Conservation (phyloP, 2,113 vertebrate genomes). For the Epinephelus cyanopodus region DNA sequence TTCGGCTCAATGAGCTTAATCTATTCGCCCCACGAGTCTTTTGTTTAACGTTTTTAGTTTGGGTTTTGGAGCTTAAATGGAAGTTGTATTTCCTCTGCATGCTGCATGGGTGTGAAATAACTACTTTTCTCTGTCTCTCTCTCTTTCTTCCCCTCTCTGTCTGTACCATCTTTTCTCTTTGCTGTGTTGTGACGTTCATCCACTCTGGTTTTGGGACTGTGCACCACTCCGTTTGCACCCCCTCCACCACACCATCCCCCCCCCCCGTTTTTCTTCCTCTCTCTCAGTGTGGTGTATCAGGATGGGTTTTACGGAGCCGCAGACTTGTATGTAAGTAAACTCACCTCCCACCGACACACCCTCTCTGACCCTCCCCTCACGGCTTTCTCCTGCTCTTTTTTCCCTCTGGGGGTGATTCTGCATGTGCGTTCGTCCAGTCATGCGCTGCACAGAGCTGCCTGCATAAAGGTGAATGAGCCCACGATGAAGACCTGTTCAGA, state of each 20-base stretch:
- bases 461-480: slow-evolving; percentile 52
- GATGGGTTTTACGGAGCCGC: slow-evolving; percentile 88
- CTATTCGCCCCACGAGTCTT: slow-evolving; percentile 14
- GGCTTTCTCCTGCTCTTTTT: slow-evolving; percentile 60
- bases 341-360: slow-evolving; percentile 64
- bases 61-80: slow-evolving; percentile 68
- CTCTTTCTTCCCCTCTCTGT: slow-evolving; percentile 22
- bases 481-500: too few relatives aligned
- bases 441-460: slow-evolving; percentile 79
- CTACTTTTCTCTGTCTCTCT: slow-evolving; percentile 43
- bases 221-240: slow-evolving; percentile 65
- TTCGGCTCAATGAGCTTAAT: slow-evolving; percentile 42
- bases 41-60: slow-evolving; percentile 29
- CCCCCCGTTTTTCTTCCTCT: slow-evolving; percentile 21
- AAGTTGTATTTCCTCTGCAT: slow-evolving; percentile 80
- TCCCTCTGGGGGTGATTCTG: slow-evolving; percentile 72
- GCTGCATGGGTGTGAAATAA: slow-evolving; percentile 86
- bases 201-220: slow-evolving; percentile 77
- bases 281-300: slow-evolving; percentile 87
- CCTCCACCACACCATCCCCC: slow-evolving; percentile 4
- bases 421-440: slow-evolving; percentile 72
- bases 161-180: slow-evolving; percentile 42
- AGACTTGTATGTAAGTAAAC: slow-evolving; percentile 86
- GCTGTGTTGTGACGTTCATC: slow-evolving; percentile 62
- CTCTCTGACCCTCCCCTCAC: slow-evolving; percentile 57